Evolutionary conservation across 2,113 vertebrate genomes (phyloP), one percentile per base, ranked within the genome.

Genomic region (Sminthopsis crassicaudata): DNA sequence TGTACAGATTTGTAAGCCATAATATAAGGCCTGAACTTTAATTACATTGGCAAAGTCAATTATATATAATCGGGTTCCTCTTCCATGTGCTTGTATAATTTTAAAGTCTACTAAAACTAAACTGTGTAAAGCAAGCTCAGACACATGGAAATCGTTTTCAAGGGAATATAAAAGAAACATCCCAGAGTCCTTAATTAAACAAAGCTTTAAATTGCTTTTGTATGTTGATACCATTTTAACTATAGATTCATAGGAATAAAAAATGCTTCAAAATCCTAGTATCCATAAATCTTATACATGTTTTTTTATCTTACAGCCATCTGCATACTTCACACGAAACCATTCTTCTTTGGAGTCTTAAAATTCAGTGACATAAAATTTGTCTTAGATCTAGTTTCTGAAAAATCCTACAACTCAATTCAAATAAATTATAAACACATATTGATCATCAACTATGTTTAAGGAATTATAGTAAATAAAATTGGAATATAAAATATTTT

Each of bases 1-100:
- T 95, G 91, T 96, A 93, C 95, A 96, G 95, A 97, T 97, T 97
- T 96, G 93, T 94, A 96, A 96, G 96, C 95, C 95, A 96, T 50
- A 96, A n/a, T 95, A 76, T 94, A 88, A 96, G 93, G 36, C 51
- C 53, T 2, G 7, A 46, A 53, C 84, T 94, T 96, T 92, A 97
- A 95, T 94, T 97, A 92, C 88, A 60, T 52, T 95, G 95, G 94
- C 91, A 53, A 94, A 90, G 94, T 92, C 96, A 92, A 92, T 96
- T 97, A 97, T 30, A 93, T 36, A 92, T 97, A 96, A 97, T 96
- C 93, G 84, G 55, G 91, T 96, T 97, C 97, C 96, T 91, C 89
- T 53, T 76, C 94, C 55, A 90, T 88, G 84, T 91, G 76, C 92
- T 95, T 95, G 94, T 88, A 92, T 94, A 95, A 97, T 93, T 93